phyloP scores from a whole-genome alignment of 1,140 invertebrate genomes.

The Steinernema khuongi region DNA sequence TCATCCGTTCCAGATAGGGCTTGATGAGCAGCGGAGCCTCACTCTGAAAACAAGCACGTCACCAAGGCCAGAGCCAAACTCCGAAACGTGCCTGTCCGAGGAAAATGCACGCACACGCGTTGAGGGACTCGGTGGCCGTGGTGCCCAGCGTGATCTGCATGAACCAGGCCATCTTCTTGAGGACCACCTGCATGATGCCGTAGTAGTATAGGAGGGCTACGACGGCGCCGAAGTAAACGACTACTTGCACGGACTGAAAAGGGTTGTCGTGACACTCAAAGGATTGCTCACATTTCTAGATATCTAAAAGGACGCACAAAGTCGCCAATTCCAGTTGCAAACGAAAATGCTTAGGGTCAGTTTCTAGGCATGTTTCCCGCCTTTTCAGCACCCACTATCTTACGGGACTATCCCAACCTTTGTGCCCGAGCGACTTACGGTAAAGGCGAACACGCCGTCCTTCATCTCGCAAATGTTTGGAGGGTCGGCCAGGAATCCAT shows the following conservation, averaged over 20 bases:
- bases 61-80: slow-evolving; percentile 33
- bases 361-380: too few species aligned
- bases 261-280: slow-evolving; percentile 17
- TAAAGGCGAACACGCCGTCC: slow-evolving; percentile 63
- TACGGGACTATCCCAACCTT: not conserved
- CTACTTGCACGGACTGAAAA: slow-evolving; percentile 52
- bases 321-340: too few species aligned
- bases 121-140: slow-evolving; percentile 83
- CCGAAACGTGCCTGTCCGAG: slow-evolving; percentile 70
- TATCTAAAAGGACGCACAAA: too few species aligned
- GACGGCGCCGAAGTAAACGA: slow-evolving; percentile 56
- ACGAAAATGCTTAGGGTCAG: too few species aligned
- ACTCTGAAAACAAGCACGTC: slow-evolving; percentile 65
- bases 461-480: slow-evolving; percentile 68
- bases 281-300: not conserved
- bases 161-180: slow-evolving; percentile 72
- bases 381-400: too few species aligned
- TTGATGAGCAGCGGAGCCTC: slow-evolving; percentile 82
- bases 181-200: slow-evolving; percentile 78
- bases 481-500: slow-evolving; percentile 65
- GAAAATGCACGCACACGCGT: slow-evolving; percentile 81
- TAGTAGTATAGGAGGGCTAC: slow-evolving; percentile 79
- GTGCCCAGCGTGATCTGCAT: slow-evolving; percentile 68
- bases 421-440: slow-evolving; percentile 65
- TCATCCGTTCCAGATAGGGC: slow-evolving; percentile 76